These are phyloP conservation scores for Hymenochirus boettgeri DNA, from an alignment of 2,113 vertebrate genomes.

Conservation along the genomic window DNA sequence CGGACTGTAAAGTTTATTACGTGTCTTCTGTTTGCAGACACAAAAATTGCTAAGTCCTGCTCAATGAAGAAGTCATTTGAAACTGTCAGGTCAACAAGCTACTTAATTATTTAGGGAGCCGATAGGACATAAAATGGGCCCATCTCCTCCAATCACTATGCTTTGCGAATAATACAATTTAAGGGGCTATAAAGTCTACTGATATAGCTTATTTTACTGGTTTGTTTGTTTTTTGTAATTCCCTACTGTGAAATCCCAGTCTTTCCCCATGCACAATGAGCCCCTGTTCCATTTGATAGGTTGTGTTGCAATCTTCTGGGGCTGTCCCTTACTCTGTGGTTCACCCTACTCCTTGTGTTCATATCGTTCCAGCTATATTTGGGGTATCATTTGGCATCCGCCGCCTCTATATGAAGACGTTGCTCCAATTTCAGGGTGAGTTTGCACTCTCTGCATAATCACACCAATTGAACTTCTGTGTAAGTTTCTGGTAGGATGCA, in stretches of 20 bases:
- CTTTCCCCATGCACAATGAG: background rate
- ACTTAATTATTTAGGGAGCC: background rate
- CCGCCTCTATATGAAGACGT: constrained; percentile 88
- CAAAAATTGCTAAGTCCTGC: no score
- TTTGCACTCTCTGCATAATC: no score
- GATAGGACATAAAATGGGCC: constrained; percentile 3
- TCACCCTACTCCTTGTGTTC: constrained; percentile 92
- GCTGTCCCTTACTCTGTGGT: constrained; percentile 91
- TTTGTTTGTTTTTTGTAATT: background rate
- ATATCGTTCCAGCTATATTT: constrained; percentile 95
- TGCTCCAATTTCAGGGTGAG: constrained; percentile 92
- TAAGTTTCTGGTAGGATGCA: no score
- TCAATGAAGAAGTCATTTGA: no score
- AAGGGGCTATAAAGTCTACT: no score
- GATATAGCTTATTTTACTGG: background rate
- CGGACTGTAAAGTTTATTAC: no score
- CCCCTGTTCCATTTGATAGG: constrained; percentile 78
- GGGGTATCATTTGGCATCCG: constrained; percentile 94
- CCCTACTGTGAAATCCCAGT: no score
- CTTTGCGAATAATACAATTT: background rate
- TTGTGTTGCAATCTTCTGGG: constrained; percentile 88
- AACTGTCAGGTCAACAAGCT: no score
- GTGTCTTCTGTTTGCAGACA: no score
- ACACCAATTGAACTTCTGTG: no score
- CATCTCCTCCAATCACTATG: background rate